Evolutionary conservation across 2,113 vertebrate species (phyloP).

Genomic region (Euleptes europaea): DNA sequence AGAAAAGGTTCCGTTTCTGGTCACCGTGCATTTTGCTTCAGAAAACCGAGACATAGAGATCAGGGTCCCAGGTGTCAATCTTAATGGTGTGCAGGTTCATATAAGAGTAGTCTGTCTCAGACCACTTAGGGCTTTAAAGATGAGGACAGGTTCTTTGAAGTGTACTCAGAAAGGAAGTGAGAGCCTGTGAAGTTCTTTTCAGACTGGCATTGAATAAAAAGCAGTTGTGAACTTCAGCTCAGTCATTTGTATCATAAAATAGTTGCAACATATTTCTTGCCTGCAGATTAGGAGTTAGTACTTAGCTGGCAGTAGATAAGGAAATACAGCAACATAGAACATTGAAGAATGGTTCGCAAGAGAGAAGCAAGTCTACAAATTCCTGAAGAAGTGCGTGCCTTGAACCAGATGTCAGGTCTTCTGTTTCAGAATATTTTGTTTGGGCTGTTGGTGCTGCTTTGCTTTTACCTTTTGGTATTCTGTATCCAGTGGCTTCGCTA

Average conservation of each 20-base stretch:
- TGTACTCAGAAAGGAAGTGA: no score
- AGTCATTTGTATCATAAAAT: background rate
- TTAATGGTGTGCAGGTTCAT: no score
- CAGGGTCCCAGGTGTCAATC: no score
- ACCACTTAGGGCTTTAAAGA: no score
- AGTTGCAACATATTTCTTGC: background rate
- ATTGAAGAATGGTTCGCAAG: background rate
- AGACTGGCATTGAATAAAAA: background rate
- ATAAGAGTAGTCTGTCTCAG: no score
- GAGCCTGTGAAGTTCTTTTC: no score
- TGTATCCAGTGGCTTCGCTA: background rate
- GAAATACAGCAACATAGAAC: background rate
- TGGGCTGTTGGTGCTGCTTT: conserved; percentile 21
- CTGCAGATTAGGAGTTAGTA: background rate
- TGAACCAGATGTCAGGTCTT: conserved; percentile 30
- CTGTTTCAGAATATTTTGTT: conserved; percentile 32
- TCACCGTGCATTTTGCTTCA: no score
- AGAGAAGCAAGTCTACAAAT: background rate
- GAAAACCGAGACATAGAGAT: no score
- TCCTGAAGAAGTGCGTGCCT: conserved; percentile 14
- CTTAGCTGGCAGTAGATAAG: background rate
- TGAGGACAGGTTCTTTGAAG: no score
- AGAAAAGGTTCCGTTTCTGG: no score
- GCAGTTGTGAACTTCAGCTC: background rate
- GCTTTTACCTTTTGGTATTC: conserved; percentile 14